Base-by-base conservation (phyloP, 2,797 vertebrate genomes). In the Oreochromis mossambicus region DNA sequence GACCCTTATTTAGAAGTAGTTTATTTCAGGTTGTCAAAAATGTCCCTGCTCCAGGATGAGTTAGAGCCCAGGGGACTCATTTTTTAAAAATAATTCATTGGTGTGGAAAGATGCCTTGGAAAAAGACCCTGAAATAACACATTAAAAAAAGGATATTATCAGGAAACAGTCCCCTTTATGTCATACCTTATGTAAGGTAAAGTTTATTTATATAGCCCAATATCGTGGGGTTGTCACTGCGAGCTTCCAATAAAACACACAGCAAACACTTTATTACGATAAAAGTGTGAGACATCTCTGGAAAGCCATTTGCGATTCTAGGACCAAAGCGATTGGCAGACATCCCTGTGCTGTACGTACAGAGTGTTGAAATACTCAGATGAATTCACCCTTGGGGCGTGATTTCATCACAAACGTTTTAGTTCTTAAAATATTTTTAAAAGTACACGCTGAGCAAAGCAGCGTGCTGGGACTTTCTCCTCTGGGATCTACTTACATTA, bases 1-100 rank as follows among this genome's bases (percentile, higher is more conserved):
- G 13, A 75, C 4, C 4, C 36, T 68, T 77, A 66, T 75, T 70
- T 76, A 50, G n/a, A 41, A 21, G 21, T 17, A 56, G 63, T 79
- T 87, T 80, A 66, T 86, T 85, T 78, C 32, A 81, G n/a, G 52
- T 52, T 70, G 81, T 80, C 52, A 87, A 75, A 82, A 55, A 58
- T 56, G 29, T 70, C 13, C 7, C 51, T 38, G 56, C 54, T 70
- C 5, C n/a, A 46, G 77, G 43, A 19, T 84, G 50, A 87, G 34
- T 83, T 80, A 2, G 19, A 89, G 52, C 38, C 29, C 21, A 77
- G 78, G 61, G 11, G n/a, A 79, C 82, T 17, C 21, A 79, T 77
- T 70, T 66, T 21, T 46, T 8, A 2, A 34, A 36, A 36, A n/a
- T 36, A 5, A 81, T 51, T 19, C 7, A 61, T 4, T 29, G n/a